Evolutionary conservation across 2,113 vertebrate genomes (phyloP), one percentile per base, ranked within the genome.

Genomic region (Hypocryptadius cinnamomeus): DNA sequence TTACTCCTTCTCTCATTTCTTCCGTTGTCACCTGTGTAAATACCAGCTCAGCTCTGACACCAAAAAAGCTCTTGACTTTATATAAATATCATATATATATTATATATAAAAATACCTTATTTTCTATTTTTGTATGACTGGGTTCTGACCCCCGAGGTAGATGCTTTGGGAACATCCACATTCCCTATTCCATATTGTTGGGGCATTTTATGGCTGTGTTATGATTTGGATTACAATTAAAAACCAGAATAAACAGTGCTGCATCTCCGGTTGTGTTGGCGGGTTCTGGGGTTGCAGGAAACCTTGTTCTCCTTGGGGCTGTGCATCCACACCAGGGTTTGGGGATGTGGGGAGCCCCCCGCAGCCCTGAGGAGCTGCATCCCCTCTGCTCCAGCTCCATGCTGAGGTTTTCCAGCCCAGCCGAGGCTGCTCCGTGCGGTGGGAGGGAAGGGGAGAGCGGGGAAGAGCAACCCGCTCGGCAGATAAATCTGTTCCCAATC

Each of bases 121-220:
- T 98, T 98, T 98, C 97, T 98, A 98, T 98, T 98, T 98, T 98
- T 98, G 96, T 98, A 98, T 97, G 98, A 86, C 82, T 93, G 93
- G 94, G 94, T 96, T 89, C 96, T 87, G 95, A 91, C 92, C 90
- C 94, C 96, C 92, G 93, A 97, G 97, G 98, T 87, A 90, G 63
- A 71, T 0, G 24, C 84, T 63, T 18, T 47, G 82, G 87, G 84
- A 79, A 91, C 64, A 8, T 45, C 77, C 15, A 72, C 80, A 77
- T 86, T 81, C 82, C 93, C 87, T 92, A 11, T 39, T 74, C 21
- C 21, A 20, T 70, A 78, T 63, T 37, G 47, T 92, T 90, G 87
- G 93, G 81, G 84, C 89, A 54, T 95, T 94, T 95, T 89, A 95
- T 1, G 5, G 89, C 80, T 89, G 81, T 74, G 84, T 93, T 93